phyloP scores from a whole-genome alignment of 1,140 invertebrate species.

The Hycleus cichorii region DNA sequence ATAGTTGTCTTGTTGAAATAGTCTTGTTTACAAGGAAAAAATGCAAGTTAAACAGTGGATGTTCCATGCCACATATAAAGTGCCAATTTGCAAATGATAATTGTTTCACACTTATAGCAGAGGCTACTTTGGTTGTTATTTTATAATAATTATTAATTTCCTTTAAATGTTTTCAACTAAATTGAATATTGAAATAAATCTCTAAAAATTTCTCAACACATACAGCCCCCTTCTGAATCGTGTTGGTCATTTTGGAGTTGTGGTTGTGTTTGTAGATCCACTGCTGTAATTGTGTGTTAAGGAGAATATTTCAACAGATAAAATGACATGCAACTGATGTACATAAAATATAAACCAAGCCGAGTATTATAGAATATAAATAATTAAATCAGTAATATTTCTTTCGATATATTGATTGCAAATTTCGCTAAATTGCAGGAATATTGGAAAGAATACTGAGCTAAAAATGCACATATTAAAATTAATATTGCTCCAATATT shows the following conservation, averaged over 20 bases:
- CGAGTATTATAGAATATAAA: too few relatives aligned
- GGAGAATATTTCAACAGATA: constrained; percentile 26
- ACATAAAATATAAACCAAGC: too few relatives aligned
- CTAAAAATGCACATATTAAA: too few relatives aligned
- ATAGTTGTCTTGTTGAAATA: neutral
- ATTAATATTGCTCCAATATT: too few relatives aligned
- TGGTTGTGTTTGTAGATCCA: constrained; percentile 70
- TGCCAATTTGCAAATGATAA: constrained; percentile 18
- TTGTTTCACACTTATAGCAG: constrained; percentile 25
- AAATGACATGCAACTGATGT: constrained; percentile 3
- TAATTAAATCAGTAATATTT: too few relatives aligned
- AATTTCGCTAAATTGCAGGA: too few relatives aligned
- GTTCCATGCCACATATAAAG: constrained; percentile 21
- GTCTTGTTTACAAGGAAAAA: constrained; percentile 12
- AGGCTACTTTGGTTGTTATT: constrained; percentile 28
- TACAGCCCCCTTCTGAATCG: constrained; percentile 69
- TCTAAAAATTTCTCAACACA: constrained; percentile 50
- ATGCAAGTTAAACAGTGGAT: constrained; percentile 20
- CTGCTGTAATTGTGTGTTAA: constrained; percentile 49
- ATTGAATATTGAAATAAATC: constrained; percentile 9
- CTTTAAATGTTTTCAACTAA: constrained; percentile 11
- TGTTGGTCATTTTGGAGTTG: constrained; percentile 64
- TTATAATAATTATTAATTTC: neutral
- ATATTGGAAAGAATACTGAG: too few relatives aligned
- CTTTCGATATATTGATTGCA: too few relatives aligned